Conservation (phyloP, 53 echinoderm and acorn worm genomes). For the Paracentrotus lividus region DNA sequence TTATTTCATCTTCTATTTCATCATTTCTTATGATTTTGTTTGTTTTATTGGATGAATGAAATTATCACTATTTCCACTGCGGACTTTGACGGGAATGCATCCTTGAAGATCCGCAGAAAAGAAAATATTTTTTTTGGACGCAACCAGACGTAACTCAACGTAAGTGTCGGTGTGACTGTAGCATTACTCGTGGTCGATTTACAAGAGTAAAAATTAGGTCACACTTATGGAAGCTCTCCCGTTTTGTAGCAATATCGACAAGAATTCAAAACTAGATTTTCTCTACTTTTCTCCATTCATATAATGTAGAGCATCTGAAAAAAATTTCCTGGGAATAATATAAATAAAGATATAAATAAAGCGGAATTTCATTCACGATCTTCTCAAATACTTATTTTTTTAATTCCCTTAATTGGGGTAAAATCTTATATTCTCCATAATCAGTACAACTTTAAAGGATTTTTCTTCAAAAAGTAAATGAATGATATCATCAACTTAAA, state of each 20-base stretch:
- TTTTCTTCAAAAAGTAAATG: not conserved
- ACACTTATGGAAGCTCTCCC: not conserved
- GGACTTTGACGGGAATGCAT: no score
- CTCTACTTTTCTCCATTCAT: not conserved
- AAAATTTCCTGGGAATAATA: not conserved
- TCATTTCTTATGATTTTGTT: no score
- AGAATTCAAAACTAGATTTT: not conserved
- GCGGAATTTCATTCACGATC: not conserved
- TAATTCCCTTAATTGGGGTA: no score
- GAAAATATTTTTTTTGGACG: no score
- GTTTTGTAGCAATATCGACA: not conserved
- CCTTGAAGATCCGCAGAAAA: no score
- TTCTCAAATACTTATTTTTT: not conserved
- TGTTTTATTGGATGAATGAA: no score
- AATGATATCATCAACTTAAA: not conserved
- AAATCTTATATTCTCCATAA: not conserved
- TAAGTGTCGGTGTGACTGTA: no score
- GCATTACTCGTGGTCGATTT: slow-evolving; percentile 12
- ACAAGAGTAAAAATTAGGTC: slow-evolving; percentile 1
- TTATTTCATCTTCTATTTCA: no score
- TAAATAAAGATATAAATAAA: not conserved
- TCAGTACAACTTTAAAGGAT: not conserved
- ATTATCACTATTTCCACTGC: no score
- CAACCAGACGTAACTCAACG: no score
- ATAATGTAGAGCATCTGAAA: not conserved